Evolutionary conservation across 35 echinoderm and acorn worm species (phyloP), one percentile per base, ranked within the genome.

Genomic region (Chiridota heheva): DNA sequence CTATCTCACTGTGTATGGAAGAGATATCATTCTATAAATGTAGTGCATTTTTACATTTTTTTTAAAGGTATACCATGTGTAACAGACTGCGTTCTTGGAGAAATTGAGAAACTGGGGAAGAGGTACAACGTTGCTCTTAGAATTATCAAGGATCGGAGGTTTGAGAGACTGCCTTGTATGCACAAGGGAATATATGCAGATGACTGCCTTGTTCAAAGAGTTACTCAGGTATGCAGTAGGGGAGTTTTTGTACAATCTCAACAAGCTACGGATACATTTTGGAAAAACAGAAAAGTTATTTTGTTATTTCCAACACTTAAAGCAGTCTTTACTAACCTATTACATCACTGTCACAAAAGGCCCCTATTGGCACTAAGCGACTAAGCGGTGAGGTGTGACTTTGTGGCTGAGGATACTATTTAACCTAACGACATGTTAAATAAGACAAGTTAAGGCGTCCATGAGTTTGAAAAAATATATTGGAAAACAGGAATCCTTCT

Each of bases 131-230:
- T 98, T 27, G 95, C 95, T 55, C 74, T 91, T 1, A 20, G 86
- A 81, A 87, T 82, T 16, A 84, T 87, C 16, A 98, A 91, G 82
- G 95, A 98, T 76, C 58, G 60, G 25, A 65, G 95, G 67, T 82
- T 98, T 88, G 95, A 98, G 71, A 53, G 95, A 31, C 65, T 98
- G 15, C 95, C 95, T 4, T 98, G 95, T 69, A 88, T 91, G 57
- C 95, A 98, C 70, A 72, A 73, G 42, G 95, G 89, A 36, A 91
- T 73, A 6, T 92, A 91, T 72, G 95, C 95, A 32, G 95, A 98
- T 89, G 95, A 98, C 51, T 98, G 95, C 64, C 55, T 98, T 46
- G 95, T 98, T 53, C 89, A 98, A 28, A 88, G 95, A 76, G 95
- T 98, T 0, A 98, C 89, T 39, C 93, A 96, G 78, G 92, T 90